A percentile compares a stretch with the other conserved stretches of the same genome.
These are phyloP conservation scores for Atractosteus spatula DNA, from an alignment of 2,113 vertebrate genomes.

Conservation along the genomic window DNA sequence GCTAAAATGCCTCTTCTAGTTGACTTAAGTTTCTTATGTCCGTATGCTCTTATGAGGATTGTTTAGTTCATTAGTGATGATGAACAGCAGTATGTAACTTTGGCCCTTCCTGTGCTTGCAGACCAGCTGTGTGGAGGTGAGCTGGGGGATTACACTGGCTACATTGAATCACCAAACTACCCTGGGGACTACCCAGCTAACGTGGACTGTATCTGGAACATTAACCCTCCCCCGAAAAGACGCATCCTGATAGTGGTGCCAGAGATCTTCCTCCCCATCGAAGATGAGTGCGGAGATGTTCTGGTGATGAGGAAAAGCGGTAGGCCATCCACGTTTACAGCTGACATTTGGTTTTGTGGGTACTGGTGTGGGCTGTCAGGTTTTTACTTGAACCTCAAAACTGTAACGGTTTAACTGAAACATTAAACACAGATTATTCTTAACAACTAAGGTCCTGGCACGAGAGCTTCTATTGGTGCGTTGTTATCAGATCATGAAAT, in stretches of 20 bases:
- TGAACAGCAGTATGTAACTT: not conserved
- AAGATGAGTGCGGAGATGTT: conserved; percentile 75
- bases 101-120: conserved; percentile 29
- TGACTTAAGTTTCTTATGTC: too few species aligned
- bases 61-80: not conserved
- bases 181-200: conserved; percentile 77
- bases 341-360: not conserved
- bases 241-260: conserved; percentile 75
- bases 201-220: conserved; percentile 74
- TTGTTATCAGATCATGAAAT: too few species aligned
- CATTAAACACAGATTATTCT: too few species aligned
- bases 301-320: conserved; percentile 79
- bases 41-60: too few species aligned
- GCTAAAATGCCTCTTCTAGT: too few species aligned
- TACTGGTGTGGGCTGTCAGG: too few species aligned
- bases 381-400: too few species aligned
- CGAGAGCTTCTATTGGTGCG: too few species aligned
- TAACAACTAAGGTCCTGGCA: too few species aligned
- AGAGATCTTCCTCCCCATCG: conserved; percentile 76
- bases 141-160: conserved; percentile 75
- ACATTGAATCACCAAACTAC: conserved; percentile 77
- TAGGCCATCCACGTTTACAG: conserved; percentile 32
- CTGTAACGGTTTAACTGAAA: too few species aligned
- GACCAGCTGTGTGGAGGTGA: conserved; percentile 77
- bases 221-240: conserved; percentile 72